Base-by-base conservation (phyloP, 2,888 invertebrate species). In the Iphiclides podalirius region DNA sequence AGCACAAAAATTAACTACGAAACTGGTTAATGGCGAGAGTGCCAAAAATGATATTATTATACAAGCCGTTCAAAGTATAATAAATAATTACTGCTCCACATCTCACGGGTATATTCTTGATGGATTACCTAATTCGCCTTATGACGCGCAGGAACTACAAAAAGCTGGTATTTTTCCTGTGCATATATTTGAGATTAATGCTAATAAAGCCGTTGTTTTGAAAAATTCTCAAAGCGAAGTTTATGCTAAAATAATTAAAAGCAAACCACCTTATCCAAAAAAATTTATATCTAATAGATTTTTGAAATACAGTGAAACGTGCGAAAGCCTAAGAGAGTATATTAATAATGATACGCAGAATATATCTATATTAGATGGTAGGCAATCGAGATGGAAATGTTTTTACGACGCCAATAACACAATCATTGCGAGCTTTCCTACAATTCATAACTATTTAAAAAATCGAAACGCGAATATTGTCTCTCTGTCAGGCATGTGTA, bases 41-140 rank as follows among this genome's bases (percentile, higher is more conserved):
- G 64, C 90, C 26, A 72, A 79, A 4, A 70, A 70, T 35, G 84
- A 90, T 55, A 70, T 86, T 52, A 65, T 91, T 13, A 77, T 90
- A 23, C 80, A 82, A 60, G 87, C 90, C 33, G 78, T 93, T 9
- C 90, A 91, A 67, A 85, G 87, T 35, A 74, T 82, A 28, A 70
- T 82, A 28, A 80, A 90, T 40, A 89, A 91, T 68, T 74, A 82
- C 42, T 79, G 79, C 43, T 74, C 80, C 7, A 61, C 76, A 1
- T 87, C 90, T 1, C 88, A 90, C 59, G 93, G 93, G n/a, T 84
- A 89, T 62, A 70, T 93, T 9, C 79, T 91, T 45, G 93, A 93
- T 64, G 93, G 92, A 0, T 91, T 92, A 68, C 93, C 92, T 2
- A 76, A 81, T 47, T 75, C 73, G 14, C 72, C 85, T n/a, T 63